These are phyloP conservation scores for Galaxea fascicularis DNA, from an alignment of 92 coral and sea anemone species.

Conservation along the genomic window DNA sequence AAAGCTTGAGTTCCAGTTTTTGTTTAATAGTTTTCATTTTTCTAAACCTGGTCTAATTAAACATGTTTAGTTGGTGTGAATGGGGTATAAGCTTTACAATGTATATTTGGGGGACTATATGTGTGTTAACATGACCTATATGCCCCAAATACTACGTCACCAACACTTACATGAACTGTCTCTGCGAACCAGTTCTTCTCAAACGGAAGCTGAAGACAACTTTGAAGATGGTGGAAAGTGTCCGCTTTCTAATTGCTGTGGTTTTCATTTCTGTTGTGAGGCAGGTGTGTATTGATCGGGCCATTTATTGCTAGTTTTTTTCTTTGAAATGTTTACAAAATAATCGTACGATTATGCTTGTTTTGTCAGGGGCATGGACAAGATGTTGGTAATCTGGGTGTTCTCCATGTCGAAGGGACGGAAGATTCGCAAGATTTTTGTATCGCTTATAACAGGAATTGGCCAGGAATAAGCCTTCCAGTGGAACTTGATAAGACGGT, in stretches of 20 bases:
- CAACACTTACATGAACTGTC: not conserved
- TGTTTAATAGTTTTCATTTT: too few relatives aligned
- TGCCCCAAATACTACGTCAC: not conserved
- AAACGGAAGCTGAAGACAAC: not conserved
- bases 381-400: conserved; percentile 40
- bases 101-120: too few relatives aligned
- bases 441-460: conserved; percentile 73
- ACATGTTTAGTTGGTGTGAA: too few relatives aligned
- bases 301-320: not conserved
- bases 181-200: not conserved
- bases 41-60: too few relatives aligned
- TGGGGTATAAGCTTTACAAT: too few relatives aligned
- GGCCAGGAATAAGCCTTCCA: conserved; percentile 67
- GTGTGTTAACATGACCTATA: too few relatives aligned
- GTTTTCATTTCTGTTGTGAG: not conserved
- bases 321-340: not conserved
- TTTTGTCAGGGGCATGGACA: conserved; percentile 36
- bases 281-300: conserved; percentile 35
- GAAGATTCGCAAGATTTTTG: conserved; percentile 72
- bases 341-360: not conserved
- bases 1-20: too few relatives aligned
- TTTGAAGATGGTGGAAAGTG: conserved; percentile 30
- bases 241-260: not conserved
- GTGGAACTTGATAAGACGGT: conserved; percentile 82
- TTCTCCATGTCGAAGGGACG: conserved; percentile 64